Evolutionary conservation across 1,140 invertebrate genomes (phyloP).

Genomic region (Zaprionus nigranus): DNA sequence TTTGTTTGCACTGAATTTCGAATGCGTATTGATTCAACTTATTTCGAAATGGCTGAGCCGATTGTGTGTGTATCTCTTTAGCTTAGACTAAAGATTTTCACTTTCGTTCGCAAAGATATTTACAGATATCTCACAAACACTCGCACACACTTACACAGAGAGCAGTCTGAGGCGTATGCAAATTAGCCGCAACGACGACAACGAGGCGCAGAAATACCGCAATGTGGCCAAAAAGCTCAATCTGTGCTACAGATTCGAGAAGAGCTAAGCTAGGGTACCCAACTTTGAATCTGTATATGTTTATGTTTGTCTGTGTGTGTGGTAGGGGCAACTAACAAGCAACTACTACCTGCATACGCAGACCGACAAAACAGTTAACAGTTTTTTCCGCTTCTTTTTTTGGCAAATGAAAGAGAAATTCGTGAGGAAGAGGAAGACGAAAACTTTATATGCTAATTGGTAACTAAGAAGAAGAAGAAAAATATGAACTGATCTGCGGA

Average conservation of each 20-base stretch:
- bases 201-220: conserved; percentile 75
- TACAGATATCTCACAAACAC: conserved; percentile 27
- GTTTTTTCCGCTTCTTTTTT: conserved; percentile 53
- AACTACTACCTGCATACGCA: conserved; percentile 48
- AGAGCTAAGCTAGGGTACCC: not conserved
- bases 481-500: conserved; percentile 15
- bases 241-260: conserved; percentile 65
- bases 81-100: conserved; percentile 70
- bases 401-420: conserved; percentile 82
- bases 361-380: conserved; percentile 58
- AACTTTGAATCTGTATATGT: not conserved
- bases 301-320: not conserved
- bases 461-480: conserved; percentile 48
- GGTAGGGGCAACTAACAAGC: conserved; percentile 33
- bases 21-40: conserved; percentile 58
- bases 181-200: conserved; percentile 65
- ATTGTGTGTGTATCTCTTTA: conserved; percentile 61
- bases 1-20: not conserved
- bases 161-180: conserved; percentile 55
- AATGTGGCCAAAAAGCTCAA: conserved; percentile 73
- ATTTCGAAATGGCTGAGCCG: conserved; percentile 57
- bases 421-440: conserved; percentile 40
- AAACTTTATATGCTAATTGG: conserved; percentile 74
- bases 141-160: not conserved
- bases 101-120: conserved; percentile 61